phyloP scores from a whole-genome alignment of 92 coral and sea anemone genomes.

The Umimayanthus chanpuru region DNA sequence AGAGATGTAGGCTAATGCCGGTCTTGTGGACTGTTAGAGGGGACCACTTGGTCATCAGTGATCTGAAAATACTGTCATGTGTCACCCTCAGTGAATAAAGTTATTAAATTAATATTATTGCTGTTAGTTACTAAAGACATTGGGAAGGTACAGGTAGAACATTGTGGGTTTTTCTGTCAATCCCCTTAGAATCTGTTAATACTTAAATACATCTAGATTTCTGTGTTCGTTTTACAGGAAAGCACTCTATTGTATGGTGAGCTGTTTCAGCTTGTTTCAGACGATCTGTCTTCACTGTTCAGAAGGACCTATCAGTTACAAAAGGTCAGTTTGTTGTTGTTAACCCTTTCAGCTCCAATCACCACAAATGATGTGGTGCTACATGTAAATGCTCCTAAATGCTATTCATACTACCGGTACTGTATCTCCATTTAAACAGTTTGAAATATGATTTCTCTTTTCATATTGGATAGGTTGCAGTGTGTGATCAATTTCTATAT shows the following conservation, averaged over 20 bases:
- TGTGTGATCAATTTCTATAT: too few species aligned
- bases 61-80: too few species aligned
- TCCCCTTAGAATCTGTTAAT: neutral
- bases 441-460: too few species aligned
- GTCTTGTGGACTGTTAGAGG: too few species aligned
- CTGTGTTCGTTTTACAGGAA: conserved; percentile 56
- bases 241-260: conserved; percentile 81
- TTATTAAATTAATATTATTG: neutral
- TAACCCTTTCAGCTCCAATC: too few species aligned
- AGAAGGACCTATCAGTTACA: conserved; percentile 87
- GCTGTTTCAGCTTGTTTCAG: conserved; percentile 74
- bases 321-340: conserved; percentile 63
- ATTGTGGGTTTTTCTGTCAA: neutral
- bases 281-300: conserved; percentile 80
- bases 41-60: too few species aligned
- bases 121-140: neutral
- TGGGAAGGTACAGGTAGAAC: neutral
- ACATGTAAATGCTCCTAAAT: neutral
- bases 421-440: too few species aligned
- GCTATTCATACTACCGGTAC: too few species aligned
- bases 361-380: too few species aligned
- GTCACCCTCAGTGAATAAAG: too few species aligned
- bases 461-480: too few species aligned
- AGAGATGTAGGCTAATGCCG: too few species aligned
- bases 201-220: neutral